phyloP scores from a whole-genome alignment of 2,113 vertebrate genomes.

The Coptodon rendalli region DNA sequence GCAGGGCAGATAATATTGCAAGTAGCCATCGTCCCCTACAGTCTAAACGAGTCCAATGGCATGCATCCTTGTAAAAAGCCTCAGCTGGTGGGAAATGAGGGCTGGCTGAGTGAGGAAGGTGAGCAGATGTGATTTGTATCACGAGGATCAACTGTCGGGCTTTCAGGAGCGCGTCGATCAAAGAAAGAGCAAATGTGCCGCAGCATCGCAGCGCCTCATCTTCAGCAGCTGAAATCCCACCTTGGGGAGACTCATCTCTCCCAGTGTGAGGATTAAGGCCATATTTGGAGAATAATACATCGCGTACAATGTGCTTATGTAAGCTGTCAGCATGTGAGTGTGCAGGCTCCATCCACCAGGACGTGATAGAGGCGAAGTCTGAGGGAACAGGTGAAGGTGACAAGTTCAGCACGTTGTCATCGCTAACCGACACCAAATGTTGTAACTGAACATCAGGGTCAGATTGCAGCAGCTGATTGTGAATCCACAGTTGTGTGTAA shows the following conservation, averaged over 20 bases:
- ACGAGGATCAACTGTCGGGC: not conserved
- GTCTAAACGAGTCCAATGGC: not conserved
- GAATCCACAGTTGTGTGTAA: not conserved
- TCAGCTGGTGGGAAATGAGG: not conserved
- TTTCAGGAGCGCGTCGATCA: not conserved
- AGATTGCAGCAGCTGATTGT: not conserved
- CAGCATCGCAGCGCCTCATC: not conserved
- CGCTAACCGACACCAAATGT: not conserved
- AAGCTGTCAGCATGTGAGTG: constrained; percentile 2
- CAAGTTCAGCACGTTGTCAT: not conserved
- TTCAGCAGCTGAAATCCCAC: not conserved
- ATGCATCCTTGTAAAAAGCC: not conserved
- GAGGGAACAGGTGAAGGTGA: not conserved
- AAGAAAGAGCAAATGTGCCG: not conserved
- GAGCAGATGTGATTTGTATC: not conserved
- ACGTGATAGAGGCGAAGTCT: not conserved
- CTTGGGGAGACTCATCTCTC: not conserved
- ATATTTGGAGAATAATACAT: constrained; percentile 17
- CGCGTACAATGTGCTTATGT: not conserved
- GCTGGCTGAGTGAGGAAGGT: not conserved
- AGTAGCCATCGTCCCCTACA: not conserved
- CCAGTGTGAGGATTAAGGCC: constrained; percentile 15
- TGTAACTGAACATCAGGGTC: not conserved
- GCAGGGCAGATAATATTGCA: not conserved
- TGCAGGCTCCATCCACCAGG: not conserved